A percentile compares a stretch with the other conserved stretches of the same genome.
Conservation (phyloP, 2,797 vertebrate species). For the Pterois miles region DNA sequence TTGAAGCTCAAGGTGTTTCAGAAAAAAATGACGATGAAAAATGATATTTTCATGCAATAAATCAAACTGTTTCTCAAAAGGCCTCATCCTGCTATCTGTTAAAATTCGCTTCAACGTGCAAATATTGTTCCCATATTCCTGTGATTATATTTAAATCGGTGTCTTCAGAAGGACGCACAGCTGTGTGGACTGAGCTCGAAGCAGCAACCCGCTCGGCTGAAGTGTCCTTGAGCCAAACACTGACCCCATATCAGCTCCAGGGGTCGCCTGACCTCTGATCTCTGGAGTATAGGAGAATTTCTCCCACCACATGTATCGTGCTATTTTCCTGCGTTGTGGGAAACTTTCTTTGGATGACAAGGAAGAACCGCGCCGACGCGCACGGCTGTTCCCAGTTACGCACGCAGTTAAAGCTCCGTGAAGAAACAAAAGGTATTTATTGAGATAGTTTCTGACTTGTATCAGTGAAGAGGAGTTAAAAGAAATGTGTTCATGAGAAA, state of each 20-base stretch:
- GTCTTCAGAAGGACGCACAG: not conserved
- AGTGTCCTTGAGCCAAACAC: slow-evolving; percentile 26
- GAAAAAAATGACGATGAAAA: not conserved
- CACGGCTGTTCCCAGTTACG: slow-evolving; percentile 3
- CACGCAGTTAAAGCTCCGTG: not conserved
- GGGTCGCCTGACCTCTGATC: slow-evolving; percentile 1
- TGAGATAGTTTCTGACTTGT: not conserved
- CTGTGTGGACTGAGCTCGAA: not conserved
- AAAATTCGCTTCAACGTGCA: not conserved
- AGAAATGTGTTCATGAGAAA: slow-evolving; percentile 32
- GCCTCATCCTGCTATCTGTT: slow-evolving; percentile 1
- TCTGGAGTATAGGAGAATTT: not conserved
- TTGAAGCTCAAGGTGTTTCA: not conserved
- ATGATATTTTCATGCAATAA: not conserved
- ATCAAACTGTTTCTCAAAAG: not conserved
- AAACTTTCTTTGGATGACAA: not conserved
- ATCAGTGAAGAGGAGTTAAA: not conserved
- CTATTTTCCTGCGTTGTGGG: not conserved
- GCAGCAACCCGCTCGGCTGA: not conserved
- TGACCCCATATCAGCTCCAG: not conserved
- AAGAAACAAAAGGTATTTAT: not conserved
- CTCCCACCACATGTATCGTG: not conserved
- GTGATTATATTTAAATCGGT: not conserved
- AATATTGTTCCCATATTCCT: not conserved
- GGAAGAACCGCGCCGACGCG: not conserved